Percentiles rank a stretch among this genome's conserved stretches.
These are phyloP conservation scores for Grammomys dolichurus DNA, from an alignment of 2,113 vertebrate species.

Conservation along the genomic window DNA sequence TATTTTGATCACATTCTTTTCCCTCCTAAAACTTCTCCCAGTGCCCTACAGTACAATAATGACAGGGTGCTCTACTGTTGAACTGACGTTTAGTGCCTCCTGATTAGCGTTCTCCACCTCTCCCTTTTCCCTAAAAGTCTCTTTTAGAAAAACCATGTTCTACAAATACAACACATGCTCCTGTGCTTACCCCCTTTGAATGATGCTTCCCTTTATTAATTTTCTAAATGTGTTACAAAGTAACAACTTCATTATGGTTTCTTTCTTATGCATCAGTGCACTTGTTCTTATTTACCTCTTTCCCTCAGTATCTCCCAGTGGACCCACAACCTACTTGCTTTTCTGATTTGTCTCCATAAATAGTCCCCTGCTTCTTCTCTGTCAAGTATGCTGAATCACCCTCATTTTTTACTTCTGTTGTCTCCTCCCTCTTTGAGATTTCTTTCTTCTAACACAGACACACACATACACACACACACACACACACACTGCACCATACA, in stretches of 20 bases:
- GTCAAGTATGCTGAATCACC: too few relatives aligned
- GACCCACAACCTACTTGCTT: too few relatives aligned
- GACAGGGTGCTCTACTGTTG: not conserved
- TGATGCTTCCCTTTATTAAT: not conserved
- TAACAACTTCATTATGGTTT: not conserved
- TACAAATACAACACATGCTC: not conserved
- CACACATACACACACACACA: not conserved
- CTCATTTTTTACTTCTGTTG: not conserved
- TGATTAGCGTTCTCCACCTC: too few relatives aligned
- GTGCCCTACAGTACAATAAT: too few relatives aligned
- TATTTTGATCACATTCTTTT: not conserved
- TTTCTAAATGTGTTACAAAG: not conserved
- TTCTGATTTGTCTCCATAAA: not conserved
- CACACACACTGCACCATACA: not conserved
- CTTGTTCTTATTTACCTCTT: not conserved
- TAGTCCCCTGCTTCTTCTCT: not conserved
- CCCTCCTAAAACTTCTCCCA: not conserved
- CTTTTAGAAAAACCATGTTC: not conserved
- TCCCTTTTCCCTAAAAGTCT: not conserved
- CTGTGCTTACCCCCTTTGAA: not conserved
- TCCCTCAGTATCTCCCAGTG: not conserved
- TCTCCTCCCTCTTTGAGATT: not conserved
- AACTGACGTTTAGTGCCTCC: not conserved
- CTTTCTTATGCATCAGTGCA: not conserved
- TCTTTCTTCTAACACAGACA: not conserved